These are phyloP conservation scores for Antheraea assamensis DNA, from an alignment of 2,888 invertebrate species.

Conservation along the genomic window DNA sequence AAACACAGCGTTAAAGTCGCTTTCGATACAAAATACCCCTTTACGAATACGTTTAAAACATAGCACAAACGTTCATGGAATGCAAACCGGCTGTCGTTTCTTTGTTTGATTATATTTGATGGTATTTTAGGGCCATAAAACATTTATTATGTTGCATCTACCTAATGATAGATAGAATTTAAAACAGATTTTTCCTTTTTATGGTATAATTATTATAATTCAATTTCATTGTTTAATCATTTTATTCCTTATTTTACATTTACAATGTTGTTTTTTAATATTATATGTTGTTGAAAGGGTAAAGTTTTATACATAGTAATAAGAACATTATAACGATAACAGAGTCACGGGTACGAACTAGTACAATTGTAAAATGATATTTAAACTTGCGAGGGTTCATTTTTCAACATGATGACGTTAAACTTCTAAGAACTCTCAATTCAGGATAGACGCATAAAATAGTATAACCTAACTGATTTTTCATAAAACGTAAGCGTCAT, in stretches of 20 bases:
- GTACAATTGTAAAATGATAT: too few relatives aligned
- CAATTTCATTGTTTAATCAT: too few relatives aligned
- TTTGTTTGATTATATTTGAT: slow-evolving; percentile 15
- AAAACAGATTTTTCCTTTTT: background rate
- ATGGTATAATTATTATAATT: background rate
- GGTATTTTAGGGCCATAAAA: background rate
- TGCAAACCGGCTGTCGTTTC: slow-evolving; percentile 10
- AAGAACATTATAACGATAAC: too few relatives aligned
- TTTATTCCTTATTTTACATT: background rate
- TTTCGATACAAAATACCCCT: slow-evolving; percentile 36
- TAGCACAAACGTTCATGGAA: slow-evolving; percentile 17
- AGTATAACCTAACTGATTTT: too few relatives aligned
- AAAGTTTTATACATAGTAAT: too few relatives aligned
- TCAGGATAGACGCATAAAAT: too few relatives aligned
- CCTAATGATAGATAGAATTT: background rate
- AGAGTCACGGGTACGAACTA: too few relatives aligned
- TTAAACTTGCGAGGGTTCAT: too few relatives aligned
- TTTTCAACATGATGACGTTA: too few relatives aligned
- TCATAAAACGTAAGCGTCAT: too few relatives aligned
- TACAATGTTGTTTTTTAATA: background rate
- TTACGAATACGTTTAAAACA: slow-evolving; percentile 19
- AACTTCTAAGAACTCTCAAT: too few relatives aligned
- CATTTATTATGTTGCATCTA: slow-evolving; percentile 5
- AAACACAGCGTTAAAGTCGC: slow-evolving; percentile 27
- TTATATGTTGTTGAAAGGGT: too few relatives aligned